phyloP scores from a whole-genome alignment of 2,797 vertebrate genomes.

The Falco columbarius region DNA sequence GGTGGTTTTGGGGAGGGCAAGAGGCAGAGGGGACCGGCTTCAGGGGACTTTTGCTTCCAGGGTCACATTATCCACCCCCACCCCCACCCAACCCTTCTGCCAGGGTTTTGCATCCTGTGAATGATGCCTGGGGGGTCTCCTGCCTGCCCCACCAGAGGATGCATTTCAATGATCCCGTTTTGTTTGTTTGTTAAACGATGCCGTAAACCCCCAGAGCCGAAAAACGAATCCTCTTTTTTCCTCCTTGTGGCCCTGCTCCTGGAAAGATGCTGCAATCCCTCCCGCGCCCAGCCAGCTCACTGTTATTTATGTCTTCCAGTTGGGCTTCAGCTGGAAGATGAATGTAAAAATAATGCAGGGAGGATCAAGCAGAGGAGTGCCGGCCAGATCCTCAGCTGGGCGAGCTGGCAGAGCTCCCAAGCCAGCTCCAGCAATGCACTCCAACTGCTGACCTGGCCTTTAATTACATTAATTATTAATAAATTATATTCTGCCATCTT shows the following conservation, averaged over 20 bases:
- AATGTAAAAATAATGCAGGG: not conserved
- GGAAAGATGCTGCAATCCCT: slow-evolving; percentile 60
- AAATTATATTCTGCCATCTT: not conserved
- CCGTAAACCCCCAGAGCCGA: not conserved
- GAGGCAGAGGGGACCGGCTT: not conserved
- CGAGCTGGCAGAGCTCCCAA: not conserved
- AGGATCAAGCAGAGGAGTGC: not conserved
- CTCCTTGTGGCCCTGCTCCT: slow-evolving; percentile 35
- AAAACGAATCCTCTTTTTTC: slow-evolving; percentile 30
- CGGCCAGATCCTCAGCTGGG: slow-evolving; percentile 18
- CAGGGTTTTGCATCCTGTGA: not conserved
- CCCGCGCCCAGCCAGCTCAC: not conserved
- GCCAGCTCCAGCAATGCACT: not conserved
- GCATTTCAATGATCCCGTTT: not conserved
- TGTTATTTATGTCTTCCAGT: slow-evolving; percentile 53
- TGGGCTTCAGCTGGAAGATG: slow-evolving; percentile 42
- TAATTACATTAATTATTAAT: not conserved
- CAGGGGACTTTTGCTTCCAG: not conserved
- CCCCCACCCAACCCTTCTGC: not conserved
- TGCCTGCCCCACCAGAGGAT: not conserved
- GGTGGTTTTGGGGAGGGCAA: rapidly evolving
- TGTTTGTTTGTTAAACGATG: not conserved
- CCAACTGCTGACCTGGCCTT: slow-evolving; percentile 1
- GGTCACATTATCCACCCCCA: rapidly evolving
- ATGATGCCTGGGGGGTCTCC: not conserved